phyloP scores from a whole-genome alignment of 92 coral and sea anemone species.

The Diadumene lineata region DNA sequence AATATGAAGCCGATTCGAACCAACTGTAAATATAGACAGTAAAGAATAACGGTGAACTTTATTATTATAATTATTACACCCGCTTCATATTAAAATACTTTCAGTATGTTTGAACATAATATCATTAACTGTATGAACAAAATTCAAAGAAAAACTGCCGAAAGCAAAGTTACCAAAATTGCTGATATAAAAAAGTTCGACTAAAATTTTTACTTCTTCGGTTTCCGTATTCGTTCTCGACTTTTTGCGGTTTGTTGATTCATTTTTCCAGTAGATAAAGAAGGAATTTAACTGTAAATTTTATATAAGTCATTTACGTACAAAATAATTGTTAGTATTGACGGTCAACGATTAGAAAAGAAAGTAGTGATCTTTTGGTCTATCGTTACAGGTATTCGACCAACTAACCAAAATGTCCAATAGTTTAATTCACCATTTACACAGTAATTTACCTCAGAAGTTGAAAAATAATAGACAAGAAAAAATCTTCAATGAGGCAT shows the following conservation, averaged over 20 bases:
- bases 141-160: neutral
- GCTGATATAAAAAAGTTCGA: too few relatives aligned
- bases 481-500: neutral
- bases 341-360: too few relatives aligned
- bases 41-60: slow-evolving; percentile 13
- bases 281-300: too few relatives aligned
- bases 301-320: too few relatives aligned
- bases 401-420: neutral
- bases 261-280: too few relatives aligned
- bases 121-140: neutral
- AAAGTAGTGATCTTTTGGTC: neutral
- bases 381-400: neutral
- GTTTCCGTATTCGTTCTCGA: too few relatives aligned
- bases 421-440: neutral
- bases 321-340: too few relatives aligned
- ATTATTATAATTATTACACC: slow-evolving; percentile 21
- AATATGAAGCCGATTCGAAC: slow-evolving; percentile 25
- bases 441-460: neutral
- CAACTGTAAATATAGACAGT: slow-evolving; percentile 32
- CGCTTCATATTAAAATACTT: slow-evolving; percentile 16
- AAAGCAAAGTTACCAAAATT: too few relatives aligned
- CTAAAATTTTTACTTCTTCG: too few relatives aligned
- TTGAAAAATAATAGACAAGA: neutral
- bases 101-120: slow-evolving; percentile 19
- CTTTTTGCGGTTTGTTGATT: too few relatives aligned